phyloP scores from a whole-genome alignment of 2,797 vertebrate species.

The Fratercula arctica region DNA sequence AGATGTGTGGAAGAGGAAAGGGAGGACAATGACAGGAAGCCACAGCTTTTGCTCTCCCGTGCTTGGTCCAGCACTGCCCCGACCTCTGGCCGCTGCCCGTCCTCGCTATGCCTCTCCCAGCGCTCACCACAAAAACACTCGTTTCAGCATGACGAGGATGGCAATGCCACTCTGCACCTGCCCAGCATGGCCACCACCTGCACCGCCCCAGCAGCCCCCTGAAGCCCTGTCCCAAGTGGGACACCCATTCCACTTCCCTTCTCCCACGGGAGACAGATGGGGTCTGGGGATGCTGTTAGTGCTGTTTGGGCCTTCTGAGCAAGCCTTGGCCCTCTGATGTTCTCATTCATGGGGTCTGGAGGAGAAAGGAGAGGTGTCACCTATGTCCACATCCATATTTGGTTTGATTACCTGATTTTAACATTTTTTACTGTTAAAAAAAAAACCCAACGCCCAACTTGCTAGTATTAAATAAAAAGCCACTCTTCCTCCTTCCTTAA shows the following conservation, averaged over 20 bases:
- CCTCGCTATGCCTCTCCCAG: not conserved
- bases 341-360: not conserved
- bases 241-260: not conserved
- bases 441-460: fast-evolving
- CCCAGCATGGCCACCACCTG: not conserved
- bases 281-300: not conserved
- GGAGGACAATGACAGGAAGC: not conserved
- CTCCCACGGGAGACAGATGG: fast-evolving
- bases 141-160: fast-evolving
- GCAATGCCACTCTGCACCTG: not conserved
- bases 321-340: not conserved
- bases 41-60: not conserved
- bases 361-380: not conserved
- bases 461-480: not conserved
- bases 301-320: not conserved
- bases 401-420: not conserved
- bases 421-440: not conserved
- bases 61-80: not conserved
- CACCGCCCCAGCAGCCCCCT: fast-evolving
- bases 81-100: not conserved
- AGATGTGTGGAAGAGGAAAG: not conserved
- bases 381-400: not conserved
- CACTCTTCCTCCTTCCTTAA: not conserved
- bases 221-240: not conserved
- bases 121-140: fast-evolving